Evolutionary conservation across 2,888 invertebrate species (phyloP).

Genomic region (Microctonus brassicae): DNA sequence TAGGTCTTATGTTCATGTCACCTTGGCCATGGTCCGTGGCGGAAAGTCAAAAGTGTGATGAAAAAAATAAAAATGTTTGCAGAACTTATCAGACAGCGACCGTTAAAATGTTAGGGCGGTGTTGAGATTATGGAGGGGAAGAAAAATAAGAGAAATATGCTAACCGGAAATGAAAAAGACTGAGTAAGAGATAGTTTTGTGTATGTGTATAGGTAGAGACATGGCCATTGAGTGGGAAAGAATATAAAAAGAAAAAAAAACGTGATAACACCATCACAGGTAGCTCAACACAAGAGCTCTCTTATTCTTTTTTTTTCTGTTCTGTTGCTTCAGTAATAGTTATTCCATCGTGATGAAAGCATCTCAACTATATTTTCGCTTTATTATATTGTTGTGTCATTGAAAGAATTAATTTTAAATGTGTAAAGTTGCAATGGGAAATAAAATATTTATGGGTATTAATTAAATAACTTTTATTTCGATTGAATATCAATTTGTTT

Average conservation of each 20-base stretch:
- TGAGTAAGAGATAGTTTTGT: conserved; percentile 23
- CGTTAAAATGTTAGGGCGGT: conserved; percentile 13
- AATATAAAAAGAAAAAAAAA: conserved; percentile 20
- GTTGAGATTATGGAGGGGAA: no score
- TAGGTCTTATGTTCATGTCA: conserved; percentile 33
- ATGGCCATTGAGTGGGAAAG: not conserved
- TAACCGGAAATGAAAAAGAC: no score
- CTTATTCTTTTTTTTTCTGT: not conserved
- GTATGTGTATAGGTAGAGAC: conserved; percentile 29
- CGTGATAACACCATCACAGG: conserved; percentile 60
- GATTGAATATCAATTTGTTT: no score
- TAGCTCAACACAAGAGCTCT: conserved; percentile 38
- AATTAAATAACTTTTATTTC: no score
- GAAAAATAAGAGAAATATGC: no score
- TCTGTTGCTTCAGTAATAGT: conserved; percentile 58
- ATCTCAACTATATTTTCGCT: conserved; percentile 44
- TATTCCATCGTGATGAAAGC: conserved; percentile 53
- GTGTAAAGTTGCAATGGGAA: no score
- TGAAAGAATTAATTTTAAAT: not conserved
- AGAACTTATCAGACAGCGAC: conserved; percentile 36
- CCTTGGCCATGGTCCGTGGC: conserved; percentile 12
- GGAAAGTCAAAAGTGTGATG: conserved; percentile 23
- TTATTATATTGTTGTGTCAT: not conserved
- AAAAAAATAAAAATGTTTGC: conserved; percentile 49
- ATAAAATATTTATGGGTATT: no score